A percentile compares a stretch with the other conserved stretches of the same genome.
phyloP scores from a whole-genome alignment of 2,113 vertebrate species.

The Megaceryle maxima region DNA sequence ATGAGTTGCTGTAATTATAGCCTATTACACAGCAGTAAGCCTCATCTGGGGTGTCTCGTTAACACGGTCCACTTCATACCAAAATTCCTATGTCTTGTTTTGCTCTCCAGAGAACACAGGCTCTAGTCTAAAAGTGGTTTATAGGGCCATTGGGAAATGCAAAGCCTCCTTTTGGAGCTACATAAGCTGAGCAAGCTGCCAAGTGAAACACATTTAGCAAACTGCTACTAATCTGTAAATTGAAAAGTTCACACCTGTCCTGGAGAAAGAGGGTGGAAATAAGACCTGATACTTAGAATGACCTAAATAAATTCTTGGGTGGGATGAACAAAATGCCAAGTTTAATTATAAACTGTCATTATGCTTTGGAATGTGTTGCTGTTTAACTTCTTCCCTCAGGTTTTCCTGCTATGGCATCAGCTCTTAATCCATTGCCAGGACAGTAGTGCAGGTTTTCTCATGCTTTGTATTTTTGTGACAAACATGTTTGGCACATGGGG shows the following conservation, averaged over 20 bases:
- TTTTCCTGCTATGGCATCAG: not conserved
- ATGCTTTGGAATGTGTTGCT: not conserved
- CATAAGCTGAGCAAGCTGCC: not conserved
- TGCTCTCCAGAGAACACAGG: not conserved
- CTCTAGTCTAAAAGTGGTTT: not conserved
- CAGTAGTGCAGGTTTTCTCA: not conserved
- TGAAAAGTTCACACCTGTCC: slow-evolving; percentile 26
- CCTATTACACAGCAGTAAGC: not conserved
- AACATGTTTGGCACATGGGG: not conserved
- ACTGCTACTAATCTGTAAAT: slow-evolving; percentile 39
- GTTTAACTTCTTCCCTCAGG: not conserved
- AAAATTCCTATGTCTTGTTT: not conserved
- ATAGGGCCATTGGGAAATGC: not conserved
- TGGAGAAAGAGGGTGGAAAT: not conserved
- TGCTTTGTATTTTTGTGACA: not conserved
- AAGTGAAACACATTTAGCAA: not conserved
- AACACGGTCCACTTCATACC: not conserved
- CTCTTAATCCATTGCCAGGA: not conserved
- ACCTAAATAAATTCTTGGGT: not conserved
- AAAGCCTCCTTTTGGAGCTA: not conserved
- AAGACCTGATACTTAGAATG: not conserved
- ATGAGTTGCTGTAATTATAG: not conserved
- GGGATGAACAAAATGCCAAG: not conserved
- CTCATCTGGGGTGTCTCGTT: not conserved
- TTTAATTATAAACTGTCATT: slow-evolving; percentile 1